Evolutionary conservation across 2,797 vertebrate genomes (phyloP), one percentile per base, ranked within the genome.

Genomic region (Cephalopachus bancanus): DNA sequence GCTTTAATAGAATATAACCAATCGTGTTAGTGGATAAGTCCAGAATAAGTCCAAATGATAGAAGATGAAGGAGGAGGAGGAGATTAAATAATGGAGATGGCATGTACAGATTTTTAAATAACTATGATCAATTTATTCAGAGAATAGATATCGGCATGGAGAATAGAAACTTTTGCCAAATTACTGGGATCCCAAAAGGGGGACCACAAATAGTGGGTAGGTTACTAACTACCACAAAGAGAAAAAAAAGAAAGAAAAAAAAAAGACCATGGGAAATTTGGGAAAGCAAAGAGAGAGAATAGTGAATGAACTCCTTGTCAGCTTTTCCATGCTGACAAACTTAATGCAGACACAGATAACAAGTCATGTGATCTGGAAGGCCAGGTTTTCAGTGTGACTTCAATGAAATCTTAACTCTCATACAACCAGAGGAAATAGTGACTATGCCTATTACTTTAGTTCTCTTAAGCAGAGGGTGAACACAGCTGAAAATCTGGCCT

Each of bases 321-420:
- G 60, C 26, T 71, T 78, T 71, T 62, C 60, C 30, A 4, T n/a
- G 44, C 67, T 91, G 57, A 75, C 16, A 91, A 80, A 93, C 53
- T 53, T 57, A 64, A 75, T 72, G 71, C 37, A 76, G 79, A 71
- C 33, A 78, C 5, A 84, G 22, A 60, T 22, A 92, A 3, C 0
- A 49, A 44, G 71, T 64, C 53, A 75, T 37, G 37, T 37, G 91
- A 89, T 28, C 67, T 2, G 8, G 86, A 0, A 83, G 49, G 71
- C 19, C 37, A 30, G 30, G 19, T 53, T 87, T 83, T 78, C 26
- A 81, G 64, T 19, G 51, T 81, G 64, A 71, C 83, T 87, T 92
- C 20, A n/a, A 67, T 0, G 86, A 76, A 83, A 71, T 28, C 60
- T 96, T 72, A 62, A 88, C 60, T 94, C 94, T 94, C 76, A 89